Conservation (phyloP, 2,113 vertebrate genomes). For the Peromyscus californicus region DNA sequence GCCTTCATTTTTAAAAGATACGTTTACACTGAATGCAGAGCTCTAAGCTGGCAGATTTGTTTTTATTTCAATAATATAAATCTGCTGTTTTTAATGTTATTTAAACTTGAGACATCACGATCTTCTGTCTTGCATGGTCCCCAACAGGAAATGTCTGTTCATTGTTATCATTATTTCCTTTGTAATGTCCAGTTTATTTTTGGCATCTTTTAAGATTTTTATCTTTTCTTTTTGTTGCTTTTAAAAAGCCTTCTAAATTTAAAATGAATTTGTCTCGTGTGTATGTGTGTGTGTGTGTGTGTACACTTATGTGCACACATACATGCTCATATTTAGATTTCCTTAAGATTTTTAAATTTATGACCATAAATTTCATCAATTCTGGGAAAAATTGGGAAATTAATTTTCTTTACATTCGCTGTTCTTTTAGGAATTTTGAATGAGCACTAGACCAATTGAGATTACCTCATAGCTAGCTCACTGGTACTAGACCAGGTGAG, state of each 20-base stretch:
- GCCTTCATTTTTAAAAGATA: not conserved
- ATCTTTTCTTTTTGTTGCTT: not conserved
- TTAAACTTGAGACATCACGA: not conserved
- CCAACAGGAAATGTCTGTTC: not conserved
- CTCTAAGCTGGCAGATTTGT: not conserved
- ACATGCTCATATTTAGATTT: not conserved
- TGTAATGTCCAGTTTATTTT: not conserved
- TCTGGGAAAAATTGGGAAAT: not conserved
- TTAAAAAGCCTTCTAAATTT: not conserved
- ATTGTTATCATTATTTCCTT: not conserved
- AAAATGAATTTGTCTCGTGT: not conserved
- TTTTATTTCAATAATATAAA: not conserved
- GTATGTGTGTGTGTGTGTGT: not conserved
- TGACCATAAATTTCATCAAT: not conserved
- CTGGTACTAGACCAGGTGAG: not conserved
- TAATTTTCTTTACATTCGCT: not conserved
- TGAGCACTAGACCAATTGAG: not conserved
- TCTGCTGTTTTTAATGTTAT: not conserved
- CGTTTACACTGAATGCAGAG: not conserved
- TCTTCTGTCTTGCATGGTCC: not conserved
- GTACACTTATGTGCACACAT: not conserved
- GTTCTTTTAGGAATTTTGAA: not conserved
- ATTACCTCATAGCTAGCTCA: not conserved
- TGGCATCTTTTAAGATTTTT: not conserved
- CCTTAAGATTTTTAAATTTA: not conserved